Conservation (phyloP, 53 echinoderm and acorn worm genomes). For the Hippasteria phrygiana region DNA sequence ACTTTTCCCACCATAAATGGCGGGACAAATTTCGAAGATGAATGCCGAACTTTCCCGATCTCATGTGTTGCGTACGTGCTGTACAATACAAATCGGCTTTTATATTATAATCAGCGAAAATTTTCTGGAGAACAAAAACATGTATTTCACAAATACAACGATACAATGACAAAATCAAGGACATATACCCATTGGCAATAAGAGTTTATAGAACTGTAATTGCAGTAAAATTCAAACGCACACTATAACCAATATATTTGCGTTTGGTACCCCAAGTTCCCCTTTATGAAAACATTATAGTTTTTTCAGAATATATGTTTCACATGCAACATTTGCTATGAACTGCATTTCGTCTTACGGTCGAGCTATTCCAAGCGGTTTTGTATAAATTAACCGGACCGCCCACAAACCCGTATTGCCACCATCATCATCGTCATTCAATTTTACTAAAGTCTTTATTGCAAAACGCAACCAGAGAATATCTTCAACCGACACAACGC, state of each 20-base stretch:
- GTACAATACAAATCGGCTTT: too few species aligned
- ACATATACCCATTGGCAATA: too few species aligned
- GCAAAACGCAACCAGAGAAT: not conserved
- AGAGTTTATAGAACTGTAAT: too few species aligned
- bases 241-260: not conserved
- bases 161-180: too few species aligned
- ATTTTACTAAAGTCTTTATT: not conserved
- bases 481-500: not conserved
- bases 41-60: too few species aligned
- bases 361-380: not conserved
- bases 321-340: not conserved
- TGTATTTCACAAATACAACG: too few species aligned
- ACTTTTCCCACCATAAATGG: too few species aligned
- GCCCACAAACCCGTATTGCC: constrained; percentile 51
- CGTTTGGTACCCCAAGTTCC: not conserved
- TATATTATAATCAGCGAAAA: too few species aligned
- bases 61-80: too few species aligned
- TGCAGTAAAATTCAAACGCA: too few species aligned
- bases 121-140: too few species aligned
- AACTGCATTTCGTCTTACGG: not conserved
- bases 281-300: not conserved
- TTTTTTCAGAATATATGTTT: not conserved
- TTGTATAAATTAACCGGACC: constrained; percentile 5
- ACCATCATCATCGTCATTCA: not conserved
- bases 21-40: too few species aligned